Base-by-base conservation (phyloP, 2,113 vertebrate species). In the Burhinus bistriatus region DNA sequence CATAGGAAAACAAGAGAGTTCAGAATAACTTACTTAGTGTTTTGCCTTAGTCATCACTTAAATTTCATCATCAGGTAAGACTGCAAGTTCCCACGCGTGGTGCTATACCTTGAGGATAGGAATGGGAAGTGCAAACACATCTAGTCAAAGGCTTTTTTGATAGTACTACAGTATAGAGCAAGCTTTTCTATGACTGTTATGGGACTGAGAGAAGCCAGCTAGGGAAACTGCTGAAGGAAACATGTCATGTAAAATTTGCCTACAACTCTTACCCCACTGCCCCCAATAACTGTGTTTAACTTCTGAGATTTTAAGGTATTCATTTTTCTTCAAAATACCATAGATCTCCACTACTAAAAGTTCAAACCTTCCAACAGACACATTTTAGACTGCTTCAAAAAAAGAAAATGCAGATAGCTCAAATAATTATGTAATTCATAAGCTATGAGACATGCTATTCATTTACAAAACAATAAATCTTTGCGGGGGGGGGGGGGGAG, bases 401-500 rank as follows among this genome's bases (percentile, higher is more conserved):
- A 96, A 71, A 65, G 23, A 86, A 97, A 95, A 91, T 49, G 36
- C 57, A 94, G 95, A 87, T 80, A 93, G 86, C 95, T 88, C 86
- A 87, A 96, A 91, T 92, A 96, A 93, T 89, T 81, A 86, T 61
- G 9, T 40, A 93, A 97, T 66, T 95, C 72, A 89, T 19, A 89
- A 83, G 38, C n/a, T 71, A 89, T 25, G 4, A 97, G 72, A 93
- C 12, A 49, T 66, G 77, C 78, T 55, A 97, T 89, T 96, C 45
- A 44, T 94, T 96, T 91, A 95, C 47, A 96, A 92, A 87, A 88
- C 89, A 92, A 92, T 75, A 92, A 72, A 90, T 69, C 93, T 66
- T 95, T 59, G 49, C 57, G 81, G 27, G 71, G 44, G 45, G 36
- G 20, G 11, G 8, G 83, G 21, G n/a, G n/a, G n/a, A n/a, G n/a